These are phyloP conservation scores for Cheilosia variabilis DNA, from an alignment of 2,888 invertebrate species.

Conservation along the genomic window DNA sequence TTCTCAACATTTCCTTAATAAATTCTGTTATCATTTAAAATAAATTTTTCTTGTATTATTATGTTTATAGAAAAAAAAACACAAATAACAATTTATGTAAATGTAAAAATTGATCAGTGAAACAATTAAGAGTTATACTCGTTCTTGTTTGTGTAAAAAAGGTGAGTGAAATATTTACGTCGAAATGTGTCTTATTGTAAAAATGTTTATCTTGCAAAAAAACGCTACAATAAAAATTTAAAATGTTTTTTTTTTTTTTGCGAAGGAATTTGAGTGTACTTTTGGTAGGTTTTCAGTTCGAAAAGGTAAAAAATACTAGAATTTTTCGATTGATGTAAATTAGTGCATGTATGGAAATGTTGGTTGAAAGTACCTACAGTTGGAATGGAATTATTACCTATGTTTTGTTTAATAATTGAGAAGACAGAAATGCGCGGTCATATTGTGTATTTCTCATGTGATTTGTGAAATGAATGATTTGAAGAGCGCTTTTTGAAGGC, in stretches of 20 bases:
- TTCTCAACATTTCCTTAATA: slow-evolving; percentile 50
- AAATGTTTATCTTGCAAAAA: slow-evolving; percentile 46
- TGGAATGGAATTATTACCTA: not conserved
- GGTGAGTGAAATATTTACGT: slow-evolving; percentile 4
- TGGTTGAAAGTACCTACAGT: not conserved
- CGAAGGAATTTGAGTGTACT: slow-evolving; percentile 35
- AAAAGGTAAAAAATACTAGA: slow-evolving; percentile 60
- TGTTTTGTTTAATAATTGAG: not conserved
- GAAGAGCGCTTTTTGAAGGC: no score
- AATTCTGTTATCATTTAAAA: slow-evolving; percentile 35
- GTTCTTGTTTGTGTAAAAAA: slow-evolving; percentile 3
- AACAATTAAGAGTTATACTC: slow-evolving; percentile 8
- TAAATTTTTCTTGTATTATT: slow-evolving; percentile 32
- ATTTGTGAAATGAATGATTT: no score
- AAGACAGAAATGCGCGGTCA: no score
- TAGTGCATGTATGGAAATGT: slow-evolving; percentile 15
- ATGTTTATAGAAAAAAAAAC: slow-evolving; percentile 4
- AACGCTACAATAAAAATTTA: slow-evolving; percentile 16
- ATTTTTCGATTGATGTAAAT: slow-evolving; percentile 18
- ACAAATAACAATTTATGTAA: not conserved
- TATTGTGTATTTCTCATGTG: no score
- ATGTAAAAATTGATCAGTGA: slow-evolving; percentile 10
- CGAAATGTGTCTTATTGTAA: slow-evolving; percentile 35
- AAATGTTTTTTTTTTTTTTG: not conserved
- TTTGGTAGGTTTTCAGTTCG: slow-evolving; percentile 65